Conservation (phyloP, 2,113 vertebrate species). For the Piliocolobus tephrosceles region DNA sequence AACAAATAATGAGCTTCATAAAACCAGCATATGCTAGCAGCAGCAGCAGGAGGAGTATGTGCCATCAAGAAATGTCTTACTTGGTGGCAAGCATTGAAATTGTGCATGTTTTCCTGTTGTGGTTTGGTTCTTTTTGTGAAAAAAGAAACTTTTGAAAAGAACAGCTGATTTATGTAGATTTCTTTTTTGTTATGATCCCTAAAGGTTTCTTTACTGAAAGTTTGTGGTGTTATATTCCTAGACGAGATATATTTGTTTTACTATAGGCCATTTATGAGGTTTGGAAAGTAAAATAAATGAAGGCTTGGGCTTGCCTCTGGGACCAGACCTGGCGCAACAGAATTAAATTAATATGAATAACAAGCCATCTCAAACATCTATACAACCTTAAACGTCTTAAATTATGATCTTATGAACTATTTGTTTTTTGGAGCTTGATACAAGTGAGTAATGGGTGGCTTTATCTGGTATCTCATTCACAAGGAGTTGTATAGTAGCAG, state of each 20-base stretch:
- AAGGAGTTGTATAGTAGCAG: neutral
- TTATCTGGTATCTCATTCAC: neutral
- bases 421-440: neutral
- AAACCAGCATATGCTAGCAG: neutral
- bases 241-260: neutral
- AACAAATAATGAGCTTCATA: neutral
- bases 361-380: neutral
- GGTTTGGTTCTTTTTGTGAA: constrained; percentile 26
- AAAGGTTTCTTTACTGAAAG: constrained; percentile 28
- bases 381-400: neutral
- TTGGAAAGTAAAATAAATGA: constrained; percentile 6
- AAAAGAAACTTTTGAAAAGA: neutral
- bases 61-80: neutral
- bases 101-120: neutral
- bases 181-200: neutral
- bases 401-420: neutral
- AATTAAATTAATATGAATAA: neutral
- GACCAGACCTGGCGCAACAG: neutral
- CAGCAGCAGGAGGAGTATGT: neutral
- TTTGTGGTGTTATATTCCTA: neutral
- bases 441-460: neutral
- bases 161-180: neutral
- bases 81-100: neutral
- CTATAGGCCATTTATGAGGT: neutral
- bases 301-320: neutral